Evolutionary conservation across 2,797 vertebrate species (phyloP).

Genomic region (Rhinoraja longicauda): DNA sequence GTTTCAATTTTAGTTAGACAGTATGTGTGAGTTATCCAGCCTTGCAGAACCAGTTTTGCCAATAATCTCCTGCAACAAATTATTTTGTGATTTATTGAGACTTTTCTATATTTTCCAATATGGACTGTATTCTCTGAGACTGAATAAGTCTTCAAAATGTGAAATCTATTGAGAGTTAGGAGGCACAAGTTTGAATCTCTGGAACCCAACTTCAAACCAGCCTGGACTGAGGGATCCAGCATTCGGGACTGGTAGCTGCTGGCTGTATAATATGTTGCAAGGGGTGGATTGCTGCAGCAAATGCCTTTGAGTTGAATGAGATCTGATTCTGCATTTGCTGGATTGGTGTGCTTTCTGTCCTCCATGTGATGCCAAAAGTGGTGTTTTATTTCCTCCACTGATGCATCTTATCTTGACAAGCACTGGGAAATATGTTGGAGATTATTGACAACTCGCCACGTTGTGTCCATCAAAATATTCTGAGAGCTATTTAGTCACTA

Average conservation of each 20-base stretch:
- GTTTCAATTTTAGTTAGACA: neutral
- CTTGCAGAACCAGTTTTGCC: neutral
- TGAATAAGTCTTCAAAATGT: neutral
- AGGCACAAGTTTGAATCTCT: neutral
- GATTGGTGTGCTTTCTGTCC: neutral
- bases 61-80: neutral
- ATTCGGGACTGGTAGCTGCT: neutral
- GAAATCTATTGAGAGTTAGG: neutral
- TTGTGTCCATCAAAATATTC: neutral
- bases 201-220: slow-evolving; percentile 9
- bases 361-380: neutral
- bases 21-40: neutral
- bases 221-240: neutral
- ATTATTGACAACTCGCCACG: neutral
- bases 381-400: neutral
- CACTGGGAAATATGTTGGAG: neutral
- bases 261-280: neutral
- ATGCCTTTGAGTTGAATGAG: neutral
- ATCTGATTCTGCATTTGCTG: neutral
- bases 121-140: neutral
- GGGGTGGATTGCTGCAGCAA: neutral
- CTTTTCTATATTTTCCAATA: neutral
- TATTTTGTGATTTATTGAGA: slow-evolving; percentile 10
- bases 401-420: neutral
- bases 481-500: neutral